Percentiles rank a stretch among this genome's conserved stretches.
These are phyloP conservation scores for Hedychridium roseum DNA, from an alignment of 2,888 invertebrate genomes.

Conservation along the genomic window DNA sequence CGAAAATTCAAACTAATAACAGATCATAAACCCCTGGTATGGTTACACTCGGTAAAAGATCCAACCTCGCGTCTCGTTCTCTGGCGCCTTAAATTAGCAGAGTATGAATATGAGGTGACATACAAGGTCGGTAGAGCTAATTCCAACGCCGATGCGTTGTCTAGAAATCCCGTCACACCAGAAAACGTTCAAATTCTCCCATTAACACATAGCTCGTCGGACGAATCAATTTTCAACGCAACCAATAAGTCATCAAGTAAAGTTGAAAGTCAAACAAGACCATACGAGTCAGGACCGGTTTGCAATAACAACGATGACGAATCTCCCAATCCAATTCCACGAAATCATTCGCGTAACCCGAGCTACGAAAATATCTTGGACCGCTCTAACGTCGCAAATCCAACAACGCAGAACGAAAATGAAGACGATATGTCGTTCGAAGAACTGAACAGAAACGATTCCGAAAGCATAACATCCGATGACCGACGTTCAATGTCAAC, in stretches of 20 bases:
- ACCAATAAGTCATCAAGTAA: neutral
- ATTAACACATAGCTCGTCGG: neutral
- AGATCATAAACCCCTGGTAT: no score
- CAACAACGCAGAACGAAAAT: no score
- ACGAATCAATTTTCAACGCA: neutral
- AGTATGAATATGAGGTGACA: slow-evolving; percentile 20
- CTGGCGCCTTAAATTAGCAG: slow-evolving; percentile 14
- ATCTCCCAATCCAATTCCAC: neutral
- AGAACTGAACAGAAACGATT: no score
- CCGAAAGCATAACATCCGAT: no score
- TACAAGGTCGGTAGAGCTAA: slow-evolving; percentile 22
- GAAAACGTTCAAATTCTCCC: neutral
- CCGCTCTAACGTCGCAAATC: no score
- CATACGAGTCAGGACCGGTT: no score
- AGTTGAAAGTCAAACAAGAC: neutral
- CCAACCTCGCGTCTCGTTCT: neutral
- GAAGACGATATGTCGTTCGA: no score
- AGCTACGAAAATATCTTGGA: no score
- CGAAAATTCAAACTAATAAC: no score
- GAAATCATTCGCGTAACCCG: no score
- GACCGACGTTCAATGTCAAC: no score
- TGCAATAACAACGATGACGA: neutral
- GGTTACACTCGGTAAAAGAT: neutral
- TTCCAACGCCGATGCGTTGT: slow-evolving; percentile 20
- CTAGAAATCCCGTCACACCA: slow-evolving; percentile 19